Evolutionary conservation across 2,888 invertebrate species (phyloP).

Genomic region (Oligia fasciuncula): DNA sequence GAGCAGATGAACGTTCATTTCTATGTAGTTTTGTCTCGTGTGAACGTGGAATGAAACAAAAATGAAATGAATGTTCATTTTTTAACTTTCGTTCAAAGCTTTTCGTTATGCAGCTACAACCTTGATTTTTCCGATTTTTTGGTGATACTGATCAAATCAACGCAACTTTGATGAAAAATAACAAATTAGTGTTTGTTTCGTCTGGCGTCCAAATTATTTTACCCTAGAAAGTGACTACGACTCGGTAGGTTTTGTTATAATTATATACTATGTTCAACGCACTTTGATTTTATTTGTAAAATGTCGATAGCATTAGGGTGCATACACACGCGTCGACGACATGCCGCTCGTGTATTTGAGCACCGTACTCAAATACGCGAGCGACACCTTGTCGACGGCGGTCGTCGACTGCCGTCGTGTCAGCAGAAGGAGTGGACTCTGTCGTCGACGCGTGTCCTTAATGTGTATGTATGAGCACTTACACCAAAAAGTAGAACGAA

Average conservation of each 20-base stretch:
- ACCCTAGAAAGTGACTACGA: not conserved
- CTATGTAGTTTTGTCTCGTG: not conserved
- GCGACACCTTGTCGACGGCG: too few species aligned
- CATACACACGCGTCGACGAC: too few species aligned
- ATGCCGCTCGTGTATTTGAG: too few species aligned
- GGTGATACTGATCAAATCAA: not conserved
- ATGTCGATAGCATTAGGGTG: not conserved
- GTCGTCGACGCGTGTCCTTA: too few species aligned
- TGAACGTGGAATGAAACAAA: not conserved
- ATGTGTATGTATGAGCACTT: too few species aligned
- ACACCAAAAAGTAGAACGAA: not conserved
- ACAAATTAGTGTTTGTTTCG: not conserved
- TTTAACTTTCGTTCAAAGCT: not conserved
- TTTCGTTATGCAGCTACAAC: not conserved
- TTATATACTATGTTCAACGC: constrained; percentile 1
- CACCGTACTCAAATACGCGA: too few species aligned
- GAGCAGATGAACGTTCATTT: too few species aligned
- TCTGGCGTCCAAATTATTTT: constrained; percentile 2
- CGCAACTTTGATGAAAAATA: not conserved
- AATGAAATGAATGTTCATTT: not conserved
- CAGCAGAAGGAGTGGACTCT: too few species aligned
- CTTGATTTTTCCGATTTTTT: not conserved
- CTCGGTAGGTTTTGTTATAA: constrained; percentile 6
- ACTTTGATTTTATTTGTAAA: constrained; percentile 9
- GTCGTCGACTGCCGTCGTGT: too few species aligned